phyloP scores from a whole-genome alignment of 1,140 invertebrate species.

The Drosophila oshimai region DNA sequence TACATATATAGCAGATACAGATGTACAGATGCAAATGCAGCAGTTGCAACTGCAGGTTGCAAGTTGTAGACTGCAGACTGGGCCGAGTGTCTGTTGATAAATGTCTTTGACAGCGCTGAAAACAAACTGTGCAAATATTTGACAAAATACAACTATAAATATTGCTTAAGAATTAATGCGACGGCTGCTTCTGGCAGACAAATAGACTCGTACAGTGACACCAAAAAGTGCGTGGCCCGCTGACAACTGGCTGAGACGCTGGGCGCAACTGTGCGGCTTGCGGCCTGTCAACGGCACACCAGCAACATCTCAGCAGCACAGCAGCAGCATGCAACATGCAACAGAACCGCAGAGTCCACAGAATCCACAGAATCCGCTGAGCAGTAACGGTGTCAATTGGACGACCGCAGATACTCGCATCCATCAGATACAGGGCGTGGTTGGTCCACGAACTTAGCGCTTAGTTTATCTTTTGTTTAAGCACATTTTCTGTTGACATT shows the following conservation, averaged over 20 bases:
- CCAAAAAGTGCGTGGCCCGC: conserved; percentile 70
- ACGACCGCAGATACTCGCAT: conserved; percentile 51
- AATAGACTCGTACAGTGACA: conserved; percentile 72
- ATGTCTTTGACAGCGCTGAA: conserved; percentile 71
- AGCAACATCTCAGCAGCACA: conserved; percentile 23
- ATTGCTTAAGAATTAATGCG: conserved; percentile 80
- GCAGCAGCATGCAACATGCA: conserved; percentile 5
- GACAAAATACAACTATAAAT: conserved; percentile 82
- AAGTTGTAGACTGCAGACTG: too few species aligned
- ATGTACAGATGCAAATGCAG: conserved; percentile 7
- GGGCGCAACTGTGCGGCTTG: conserved; percentile 40
- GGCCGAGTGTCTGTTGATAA: conserved; percentile 64
- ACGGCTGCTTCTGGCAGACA: conserved; percentile 52
- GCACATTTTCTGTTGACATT: conserved; percentile 69
- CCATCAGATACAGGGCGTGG: conserved; percentile 60
- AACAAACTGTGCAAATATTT: conserved; percentile 82
- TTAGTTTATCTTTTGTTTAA: conserved; percentile 67
- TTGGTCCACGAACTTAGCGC: conserved; percentile 42
- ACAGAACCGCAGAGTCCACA: conserved; percentile 48
- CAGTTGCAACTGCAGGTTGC: conserved; percentile 17
- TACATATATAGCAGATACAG: conserved; percentile 41
- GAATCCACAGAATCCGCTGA: conserved; percentile 14
- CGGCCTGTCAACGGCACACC: conserved; percentile 33
- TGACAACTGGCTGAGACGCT: conserved; percentile 51
- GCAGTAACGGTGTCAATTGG: conserved; percentile 55